Evolutionary conservation across 1,140 invertebrate genomes (phyloP).

Genomic region (Ephestia elutella): DNA sequence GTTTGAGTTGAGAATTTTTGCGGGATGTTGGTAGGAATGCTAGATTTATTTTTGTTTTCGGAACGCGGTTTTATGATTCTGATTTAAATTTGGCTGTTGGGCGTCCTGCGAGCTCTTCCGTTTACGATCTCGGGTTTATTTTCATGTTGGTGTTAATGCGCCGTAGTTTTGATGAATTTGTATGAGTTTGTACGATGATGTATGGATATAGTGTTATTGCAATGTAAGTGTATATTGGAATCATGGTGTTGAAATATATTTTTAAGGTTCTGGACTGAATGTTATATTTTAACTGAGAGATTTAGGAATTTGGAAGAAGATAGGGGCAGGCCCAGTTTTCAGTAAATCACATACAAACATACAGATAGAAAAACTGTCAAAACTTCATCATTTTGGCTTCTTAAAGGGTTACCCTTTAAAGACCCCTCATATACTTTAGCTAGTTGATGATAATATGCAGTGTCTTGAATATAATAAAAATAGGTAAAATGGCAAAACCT

Average conservation of each 20-base stretch:
- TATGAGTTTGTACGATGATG: not conserved
- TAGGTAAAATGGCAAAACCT: no score
- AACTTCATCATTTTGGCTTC: no score
- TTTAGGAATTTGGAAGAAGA: no score
- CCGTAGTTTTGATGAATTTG: not conserved
- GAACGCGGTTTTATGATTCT: slow-evolving; percentile 44
- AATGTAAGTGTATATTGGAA: not conserved
- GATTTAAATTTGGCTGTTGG: slow-evolving; percentile 46
- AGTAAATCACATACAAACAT: no score
- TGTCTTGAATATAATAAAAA: no score
- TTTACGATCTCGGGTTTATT: slow-evolving; percentile 14
- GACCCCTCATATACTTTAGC: no score
- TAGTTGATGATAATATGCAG: no score
- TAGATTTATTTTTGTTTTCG: slow-evolving; percentile 23
- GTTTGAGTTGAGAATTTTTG: slow-evolving; percentile 34
- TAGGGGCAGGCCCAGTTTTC: no score
- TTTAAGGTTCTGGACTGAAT: no score
- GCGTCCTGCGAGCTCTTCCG: not conserved
- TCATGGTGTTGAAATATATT: not conserved
- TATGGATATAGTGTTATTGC: not conserved
- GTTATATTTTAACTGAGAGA: no score
- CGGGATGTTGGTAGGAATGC: not conserved
- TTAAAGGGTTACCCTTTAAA: no score
- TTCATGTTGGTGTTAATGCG: slow-evolving; percentile 12
- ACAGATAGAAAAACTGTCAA: no score